A percentile compares a stretch with the other conserved stretches of the same genome.
phyloP scores from a whole-genome alignment of 2,113 vertebrate species.

The Pristiophorus japonicus region DNA sequence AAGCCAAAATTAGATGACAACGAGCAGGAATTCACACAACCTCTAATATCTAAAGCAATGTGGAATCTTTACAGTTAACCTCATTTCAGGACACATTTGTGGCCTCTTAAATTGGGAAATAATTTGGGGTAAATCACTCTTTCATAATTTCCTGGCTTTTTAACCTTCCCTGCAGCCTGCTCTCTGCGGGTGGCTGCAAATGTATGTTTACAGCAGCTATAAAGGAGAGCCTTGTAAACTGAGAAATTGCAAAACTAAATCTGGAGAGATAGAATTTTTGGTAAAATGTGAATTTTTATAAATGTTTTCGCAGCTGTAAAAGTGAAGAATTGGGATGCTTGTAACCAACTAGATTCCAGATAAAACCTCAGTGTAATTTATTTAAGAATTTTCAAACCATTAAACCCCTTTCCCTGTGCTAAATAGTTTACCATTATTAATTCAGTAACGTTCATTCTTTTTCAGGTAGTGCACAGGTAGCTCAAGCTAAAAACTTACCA shows the following conservation, averaged over 20 bases:
- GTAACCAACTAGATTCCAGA: background rate
- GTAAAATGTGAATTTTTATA: background rate
- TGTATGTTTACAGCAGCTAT: background rate
- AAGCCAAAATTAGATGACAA: background rate
- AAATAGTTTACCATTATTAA: background rate
- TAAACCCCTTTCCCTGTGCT: background rate
- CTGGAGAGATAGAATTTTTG: background rate
- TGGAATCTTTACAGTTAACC: background rate
- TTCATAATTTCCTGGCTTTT: background rate
- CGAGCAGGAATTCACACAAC: background rate
- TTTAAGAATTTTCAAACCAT: background rate
- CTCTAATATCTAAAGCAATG: background rate
- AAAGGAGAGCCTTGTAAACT: background rate
- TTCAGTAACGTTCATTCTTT: constrained; percentile 36
- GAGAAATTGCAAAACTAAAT: background rate
- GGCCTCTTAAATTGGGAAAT: background rate
- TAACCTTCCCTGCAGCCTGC: background rate
- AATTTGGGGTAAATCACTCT: background rate
- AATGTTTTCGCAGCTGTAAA: background rate
- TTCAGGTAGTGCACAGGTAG: constrained; percentile 78
- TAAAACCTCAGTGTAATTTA: background rate
- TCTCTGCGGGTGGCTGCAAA: background rate
- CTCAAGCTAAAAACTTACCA: constrained; percentile 70
- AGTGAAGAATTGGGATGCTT: background rate
- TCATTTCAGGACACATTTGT: background rate